These are phyloP conservation scores for Spilarctia lutea DNA, from an alignment of 2,888 invertebrate species.

Conservation along the genomic window DNA sequence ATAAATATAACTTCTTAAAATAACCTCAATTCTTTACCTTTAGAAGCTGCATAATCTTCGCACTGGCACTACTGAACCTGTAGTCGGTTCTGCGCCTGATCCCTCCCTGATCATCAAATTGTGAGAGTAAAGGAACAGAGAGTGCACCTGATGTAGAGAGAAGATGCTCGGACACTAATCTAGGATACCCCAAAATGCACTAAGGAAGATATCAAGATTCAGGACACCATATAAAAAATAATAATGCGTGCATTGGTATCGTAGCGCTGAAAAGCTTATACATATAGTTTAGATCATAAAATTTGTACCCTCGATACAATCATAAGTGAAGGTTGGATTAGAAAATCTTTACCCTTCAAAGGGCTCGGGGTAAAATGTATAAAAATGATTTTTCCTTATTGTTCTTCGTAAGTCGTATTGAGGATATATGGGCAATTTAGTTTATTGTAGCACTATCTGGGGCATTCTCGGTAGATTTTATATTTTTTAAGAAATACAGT, in stretches of 20 bases:
- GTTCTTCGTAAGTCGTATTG: conserved; percentile 1
- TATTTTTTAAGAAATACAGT: background rate
- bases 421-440: conserved; percentile 11
- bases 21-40: too few species aligned
- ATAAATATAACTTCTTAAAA: too few species aligned
- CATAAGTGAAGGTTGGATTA: conserved; percentile 2
- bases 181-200: too few species aligned
- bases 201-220: background rate
- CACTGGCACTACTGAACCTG: too few species aligned
- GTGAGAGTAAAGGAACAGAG: too few species aligned
- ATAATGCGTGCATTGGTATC: background rate
- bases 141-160: too few species aligned
- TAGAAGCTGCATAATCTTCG: too few species aligned
- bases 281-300: background rate
- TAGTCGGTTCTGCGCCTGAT: too few species aligned
- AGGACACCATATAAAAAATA: background rate
- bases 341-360: conserved; percentile 6
- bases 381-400: conserved; percentile 11
- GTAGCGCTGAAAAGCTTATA: background rate
- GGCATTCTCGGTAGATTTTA: background rate
- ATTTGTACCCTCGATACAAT: conserved; percentile 9
- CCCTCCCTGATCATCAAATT: too few species aligned
- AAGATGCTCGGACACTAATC: too few species aligned
- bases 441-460: conserved; percentile 7
- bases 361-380: conserved; percentile 5